Base-by-base conservation (phyloP, 2,888 invertebrate genomes). In the Mycogona germanica region DNA sequence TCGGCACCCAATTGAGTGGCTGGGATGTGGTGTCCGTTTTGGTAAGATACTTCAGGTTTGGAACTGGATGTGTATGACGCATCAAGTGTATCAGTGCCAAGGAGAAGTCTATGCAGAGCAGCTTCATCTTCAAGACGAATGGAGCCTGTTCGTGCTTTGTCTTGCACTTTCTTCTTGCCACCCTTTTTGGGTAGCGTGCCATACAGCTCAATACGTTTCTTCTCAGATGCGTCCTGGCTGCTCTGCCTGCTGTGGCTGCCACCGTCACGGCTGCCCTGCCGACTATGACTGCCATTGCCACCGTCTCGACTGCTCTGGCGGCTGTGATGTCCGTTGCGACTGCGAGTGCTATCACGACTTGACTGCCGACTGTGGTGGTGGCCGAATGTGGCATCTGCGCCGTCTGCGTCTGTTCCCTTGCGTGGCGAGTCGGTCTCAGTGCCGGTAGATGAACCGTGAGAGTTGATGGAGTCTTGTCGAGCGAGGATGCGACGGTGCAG, bases 101-200 rank as follows among this genome's bases (percentile, higher is more conserved):
- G n/a, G n/a, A n/a, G n/a, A n/a, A n/a, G n/a, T n/a, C n/a, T n/a
- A 46, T 46, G 46, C 46, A 46, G 2, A 9, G 82, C 82, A 2
- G 74, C 52, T 29, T 61, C 61, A 48, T 60, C 60, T 51, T 60
- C 60, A 12, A 50, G 48, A 49, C 60, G 55, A 7, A 57, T 28
- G 1, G 61, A 58, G 4, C 56, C 57, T 9, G 55, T 48, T 9
- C 28, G 23, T 4, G 47, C 48, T 25, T 56, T 53, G 14, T 57
- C 57, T n/a, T n/a, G n/a, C 5, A 59, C 58, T 29, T 58, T 61
- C 29, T 67, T 64, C 46, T 65, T 66, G 42, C 80, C 79, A 64
- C 87, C 87, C 70, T 86, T 88, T 69, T 89, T 89, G 1, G 91
- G 91, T 29, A 91, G 69, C 0, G 91, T 91, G 0, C 89, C 91